Percentiles rank a stretch among this genome's conserved stretches.
These are phyloP conservation scores for Coluber constrictor DNA, from an alignment of 2,797 vertebrate genomes.

Conservation along the genomic window DNA sequence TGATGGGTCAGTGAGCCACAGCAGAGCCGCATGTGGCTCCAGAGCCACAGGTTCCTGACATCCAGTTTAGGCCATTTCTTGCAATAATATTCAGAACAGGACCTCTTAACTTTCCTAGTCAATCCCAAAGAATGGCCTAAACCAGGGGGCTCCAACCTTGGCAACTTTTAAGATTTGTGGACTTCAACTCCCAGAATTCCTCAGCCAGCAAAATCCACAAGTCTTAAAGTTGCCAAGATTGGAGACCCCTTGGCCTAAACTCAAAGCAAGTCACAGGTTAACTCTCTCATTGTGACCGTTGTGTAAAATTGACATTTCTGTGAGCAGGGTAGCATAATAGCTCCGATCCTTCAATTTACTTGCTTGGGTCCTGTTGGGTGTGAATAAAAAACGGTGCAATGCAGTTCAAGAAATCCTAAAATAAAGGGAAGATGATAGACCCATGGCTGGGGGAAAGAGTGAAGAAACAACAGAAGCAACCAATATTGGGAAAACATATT, in stretches of 20 bases:
- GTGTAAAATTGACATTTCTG: not conserved
- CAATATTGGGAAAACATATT: not conserved
- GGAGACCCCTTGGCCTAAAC: not conserved
- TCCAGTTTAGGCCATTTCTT: not conserved
- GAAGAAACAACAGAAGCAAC: not conserved
- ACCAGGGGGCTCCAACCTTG: not conserved
- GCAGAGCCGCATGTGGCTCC: no score
- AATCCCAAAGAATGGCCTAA: not conserved
- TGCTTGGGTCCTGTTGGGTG: no score
- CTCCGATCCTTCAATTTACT: not conserved
- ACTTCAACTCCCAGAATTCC: no score
- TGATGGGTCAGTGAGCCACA: no score
- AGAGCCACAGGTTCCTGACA: no score
- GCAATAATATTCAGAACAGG: slow-evolving; percentile 23
- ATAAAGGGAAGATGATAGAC: not conserved
- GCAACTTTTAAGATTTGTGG: no score
- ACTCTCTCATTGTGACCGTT: not conserved
- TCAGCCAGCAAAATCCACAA: no score
- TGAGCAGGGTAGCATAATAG: not conserved
- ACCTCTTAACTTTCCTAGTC: not conserved
- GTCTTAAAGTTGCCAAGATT: no score
- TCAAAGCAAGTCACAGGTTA: not conserved
- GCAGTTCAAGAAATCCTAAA: not conserved
- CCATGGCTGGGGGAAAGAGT: rapidly evolving
- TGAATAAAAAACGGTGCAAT: no score